These are phyloP conservation scores for Pipistrellus pygmaeus DNA, from an alignment of 2,797 vertebrate genomes.

Conservation along the genomic window DNA sequence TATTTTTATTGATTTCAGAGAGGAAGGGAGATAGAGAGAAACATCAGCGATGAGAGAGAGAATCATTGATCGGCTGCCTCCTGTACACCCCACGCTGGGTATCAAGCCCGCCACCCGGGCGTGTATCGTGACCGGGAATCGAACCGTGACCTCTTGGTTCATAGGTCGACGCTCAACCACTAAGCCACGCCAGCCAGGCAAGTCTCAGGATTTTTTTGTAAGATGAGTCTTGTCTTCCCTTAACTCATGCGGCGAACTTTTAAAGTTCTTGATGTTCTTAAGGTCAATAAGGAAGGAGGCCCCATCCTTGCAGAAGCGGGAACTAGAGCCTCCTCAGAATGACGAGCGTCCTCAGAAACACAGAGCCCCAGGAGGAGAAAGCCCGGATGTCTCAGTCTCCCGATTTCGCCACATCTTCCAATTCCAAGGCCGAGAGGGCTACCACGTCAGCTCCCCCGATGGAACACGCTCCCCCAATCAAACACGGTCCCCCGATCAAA, in stretches of 20 bases:
- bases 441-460: fast-evolving
- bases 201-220: background rate
- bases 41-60: background rate
- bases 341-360: background rate
- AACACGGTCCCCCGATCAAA: too few species aligned
- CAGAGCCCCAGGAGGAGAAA: background rate
- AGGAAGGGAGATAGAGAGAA: background rate
- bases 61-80: background rate
- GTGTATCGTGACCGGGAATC: background rate
- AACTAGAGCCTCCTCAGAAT: background rate
- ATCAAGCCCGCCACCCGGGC: background rate
- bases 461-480: background rate
- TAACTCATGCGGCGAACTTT: background rate
- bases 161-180: background rate
- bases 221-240: background rate
- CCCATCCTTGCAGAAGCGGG: background rate
- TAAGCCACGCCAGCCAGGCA: background rate
- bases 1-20: background rate
- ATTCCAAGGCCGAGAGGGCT: background rate
- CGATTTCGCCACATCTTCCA: background rate
- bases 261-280: slow-evolving; percentile 7
- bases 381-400: too few species aligned
- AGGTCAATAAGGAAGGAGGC: background rate
- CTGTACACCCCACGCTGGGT: background rate
- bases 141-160: too few species aligned